These are phyloP conservation scores for Distichodus sexfasciatus DNA, from an alignment of 2,797 vertebrate species.

Conservation along the genomic window DNA sequence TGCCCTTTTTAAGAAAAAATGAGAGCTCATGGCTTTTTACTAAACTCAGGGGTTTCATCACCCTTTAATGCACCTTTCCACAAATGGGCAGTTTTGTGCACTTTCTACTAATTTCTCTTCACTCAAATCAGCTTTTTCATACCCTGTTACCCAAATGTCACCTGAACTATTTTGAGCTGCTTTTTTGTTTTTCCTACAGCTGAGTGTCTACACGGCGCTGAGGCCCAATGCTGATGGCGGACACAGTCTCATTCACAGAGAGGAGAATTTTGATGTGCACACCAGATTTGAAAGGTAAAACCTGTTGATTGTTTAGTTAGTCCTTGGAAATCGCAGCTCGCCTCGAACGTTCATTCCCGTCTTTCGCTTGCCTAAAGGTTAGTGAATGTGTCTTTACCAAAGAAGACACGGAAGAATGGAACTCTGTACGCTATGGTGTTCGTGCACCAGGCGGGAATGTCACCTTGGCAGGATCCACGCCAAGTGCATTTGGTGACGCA, in stretches of 20 bases:
- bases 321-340: too few relatives aligned
- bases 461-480: conserved; percentile 89
- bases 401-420: conserved; percentile 94
- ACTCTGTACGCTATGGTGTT: conserved; percentile 91
- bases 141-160: too few relatives aligned
- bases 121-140: too few relatives aligned
- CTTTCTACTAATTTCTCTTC: too few relatives aligned
- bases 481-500: conserved; percentile 90
- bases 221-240: conserved; percentile 83
- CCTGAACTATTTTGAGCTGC: too few relatives aligned
- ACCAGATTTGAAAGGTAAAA: conserved; percentile 89
- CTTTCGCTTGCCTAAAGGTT: conserved; percentile 59
- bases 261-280: conserved; percentile 88
- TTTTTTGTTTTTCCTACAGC: conserved; percentile 60
- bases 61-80: too few relatives aligned
- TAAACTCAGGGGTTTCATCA: too few relatives aligned
- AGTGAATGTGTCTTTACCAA: conserved; percentile 92
- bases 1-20: too few relatives aligned
- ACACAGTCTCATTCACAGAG: conserved; percentile 87
- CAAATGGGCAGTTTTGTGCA: too few relatives aligned
- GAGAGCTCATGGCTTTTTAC: too few relatives aligned
- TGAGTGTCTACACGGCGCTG: conserved; percentile 87
- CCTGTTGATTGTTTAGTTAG: neutral
- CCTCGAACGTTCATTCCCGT: neutral
- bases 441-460: conserved; percentile 86